These are phyloP conservation scores for Solenopsis invicta DNA, from an alignment of 1,140 invertebrate species.

Conservation along the genomic window DNA sequence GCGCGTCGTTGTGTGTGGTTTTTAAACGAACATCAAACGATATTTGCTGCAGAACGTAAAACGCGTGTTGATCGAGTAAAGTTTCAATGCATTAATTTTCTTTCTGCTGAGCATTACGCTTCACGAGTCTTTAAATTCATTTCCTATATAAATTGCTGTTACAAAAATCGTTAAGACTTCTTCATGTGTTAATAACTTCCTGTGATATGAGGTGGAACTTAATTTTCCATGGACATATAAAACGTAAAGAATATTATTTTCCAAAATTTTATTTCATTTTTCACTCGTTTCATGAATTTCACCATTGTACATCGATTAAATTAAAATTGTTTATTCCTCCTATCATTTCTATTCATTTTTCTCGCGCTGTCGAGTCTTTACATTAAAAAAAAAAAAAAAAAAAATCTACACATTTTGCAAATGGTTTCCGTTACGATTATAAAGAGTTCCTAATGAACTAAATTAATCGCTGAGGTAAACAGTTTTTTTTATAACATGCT, in stretches of 20 bases:
- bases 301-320: not conserved
- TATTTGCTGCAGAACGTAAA: conserved; percentile 13
- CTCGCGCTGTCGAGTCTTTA: not conserved
- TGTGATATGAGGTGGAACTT: not conserved
- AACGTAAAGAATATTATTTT: conserved; percentile 27
- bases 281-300: not conserved
- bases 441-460: not conserved
- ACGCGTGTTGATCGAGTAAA: not conserved
- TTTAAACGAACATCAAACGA: not conserved
- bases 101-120: not conserved
- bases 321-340: not conserved
- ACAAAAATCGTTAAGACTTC: not conserved
- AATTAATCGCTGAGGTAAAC: not conserved
- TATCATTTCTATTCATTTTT: not conserved
- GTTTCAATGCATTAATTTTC: not conserved
- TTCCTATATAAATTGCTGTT: not conserved
- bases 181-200: not conserved
- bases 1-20: not conserved
- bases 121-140: not conserved
- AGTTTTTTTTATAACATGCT: not conserved
- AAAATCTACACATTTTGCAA: not conserved
- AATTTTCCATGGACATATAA: not conserved
- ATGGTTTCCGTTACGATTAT: not conserved
- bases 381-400: too few relatives aligned
- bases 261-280: not conserved